Evolutionary conservation across 53 echinoderm and acorn worm genomes (phyloP).

Genomic region (Zoroaster sp.): DNA sequence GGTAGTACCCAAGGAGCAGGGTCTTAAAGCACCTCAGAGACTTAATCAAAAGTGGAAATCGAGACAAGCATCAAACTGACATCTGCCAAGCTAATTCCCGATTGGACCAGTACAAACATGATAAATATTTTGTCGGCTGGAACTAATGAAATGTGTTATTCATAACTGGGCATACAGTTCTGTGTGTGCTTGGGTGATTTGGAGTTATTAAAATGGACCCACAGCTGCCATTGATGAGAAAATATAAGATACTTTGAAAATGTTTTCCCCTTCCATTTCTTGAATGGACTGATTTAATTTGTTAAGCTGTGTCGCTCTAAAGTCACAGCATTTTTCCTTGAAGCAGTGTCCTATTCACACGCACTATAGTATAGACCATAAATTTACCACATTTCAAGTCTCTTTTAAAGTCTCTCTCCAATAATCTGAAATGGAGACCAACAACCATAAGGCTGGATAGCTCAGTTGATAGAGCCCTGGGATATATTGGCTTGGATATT

Average conservation of each 20-base stretch:
- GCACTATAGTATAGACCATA: neutral
- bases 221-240: slow-evolving; percentile 39
- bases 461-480: too few species aligned
- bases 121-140: slow-evolving; percentile 46
- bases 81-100: slow-evolving; percentile 61
- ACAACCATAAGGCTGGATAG: too few species aligned
- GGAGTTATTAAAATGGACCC: slow-evolving; percentile 45
- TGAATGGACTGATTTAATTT: slow-evolving; percentile 32
- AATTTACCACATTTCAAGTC: too few species aligned
- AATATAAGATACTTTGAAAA: neutral
- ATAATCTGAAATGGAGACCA: too few species aligned
- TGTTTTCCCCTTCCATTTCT: neutral
- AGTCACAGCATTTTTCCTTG: too few species aligned
- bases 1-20: neutral
- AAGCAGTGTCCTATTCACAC: neutral
- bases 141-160: slow-evolving; percentile 60
- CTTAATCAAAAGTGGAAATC: slow-evolving; percentile 45
- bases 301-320: slow-evolving; percentile 12
- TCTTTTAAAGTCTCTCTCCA: too few species aligned
- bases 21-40: slow-evolving; percentile 13
- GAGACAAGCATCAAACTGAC: slow-evolving; percentile 37
- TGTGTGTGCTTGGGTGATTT: slow-evolving; percentile 52
- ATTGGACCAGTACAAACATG: slow-evolving; percentile 52
- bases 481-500: too few species aligned
- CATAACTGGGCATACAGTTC: slow-evolving; percentile 48